A percentile compares a stretch with the other conserved stretches of the same genome.
phyloP scores from a whole-genome alignment of 2,797 vertebrate genomes.

The Heliangelus exortis region DNA sequence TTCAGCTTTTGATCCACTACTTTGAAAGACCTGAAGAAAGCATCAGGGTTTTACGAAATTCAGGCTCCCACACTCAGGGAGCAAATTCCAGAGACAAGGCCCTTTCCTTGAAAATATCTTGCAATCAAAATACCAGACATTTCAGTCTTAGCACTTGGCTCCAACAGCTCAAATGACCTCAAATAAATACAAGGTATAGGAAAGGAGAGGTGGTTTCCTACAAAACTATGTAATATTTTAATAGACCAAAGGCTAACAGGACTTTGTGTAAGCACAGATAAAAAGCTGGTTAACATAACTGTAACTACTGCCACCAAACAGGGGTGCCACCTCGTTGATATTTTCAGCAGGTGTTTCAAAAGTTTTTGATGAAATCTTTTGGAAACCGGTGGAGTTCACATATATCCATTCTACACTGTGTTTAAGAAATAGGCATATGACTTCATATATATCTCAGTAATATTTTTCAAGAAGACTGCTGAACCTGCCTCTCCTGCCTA shows the following conservation, averaged over 20 bases:
- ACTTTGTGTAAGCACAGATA: not conserved
- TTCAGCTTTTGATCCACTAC: not conserved
- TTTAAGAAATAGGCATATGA: not conserved
- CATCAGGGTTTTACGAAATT: not conserved
- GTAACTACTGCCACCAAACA: not conserved
- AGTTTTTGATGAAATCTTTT: not conserved
- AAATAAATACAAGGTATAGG: accelerated
- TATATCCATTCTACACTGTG: not conserved
- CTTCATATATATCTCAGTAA: not conserved
- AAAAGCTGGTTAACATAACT: not conserved
- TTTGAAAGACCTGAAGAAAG: not conserved
- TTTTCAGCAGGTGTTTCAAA: not conserved
- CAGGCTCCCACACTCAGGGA: conserved; percentile 12
- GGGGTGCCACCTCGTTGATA: not conserved
- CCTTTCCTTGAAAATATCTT: conserved; percentile 57
- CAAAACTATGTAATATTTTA: not conserved
- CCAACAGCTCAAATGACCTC: not conserved
- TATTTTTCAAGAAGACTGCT: not conserved
- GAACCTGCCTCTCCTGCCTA: not conserved
- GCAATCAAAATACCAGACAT: conserved; percentile 65
- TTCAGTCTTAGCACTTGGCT: conserved; percentile 38
- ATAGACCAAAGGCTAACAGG: not conserved
- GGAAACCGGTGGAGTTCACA: not conserved
- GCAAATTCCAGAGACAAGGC: conserved; percentile 29
- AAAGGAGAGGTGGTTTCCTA: not conserved